phyloP scores from a whole-genome alignment of 92 coral and sea anemone species.

The Heliopora coerulea region DNA sequence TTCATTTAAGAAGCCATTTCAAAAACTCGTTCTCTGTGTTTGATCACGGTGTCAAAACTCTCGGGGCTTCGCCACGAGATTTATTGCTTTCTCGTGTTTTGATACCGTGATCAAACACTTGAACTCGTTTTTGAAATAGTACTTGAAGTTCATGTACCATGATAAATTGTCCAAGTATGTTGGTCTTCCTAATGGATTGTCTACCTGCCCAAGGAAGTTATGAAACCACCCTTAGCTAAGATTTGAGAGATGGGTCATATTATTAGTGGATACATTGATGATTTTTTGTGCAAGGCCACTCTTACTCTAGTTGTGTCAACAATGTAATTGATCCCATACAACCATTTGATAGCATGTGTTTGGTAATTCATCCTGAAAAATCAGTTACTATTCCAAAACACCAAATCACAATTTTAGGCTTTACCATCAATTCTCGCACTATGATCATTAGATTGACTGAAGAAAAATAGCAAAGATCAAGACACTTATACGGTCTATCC shows the following conservation, averaged over 20 bases:
- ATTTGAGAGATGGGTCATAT: slow-evolving; percentile 38
- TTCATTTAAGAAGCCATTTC: too few relatives aligned
- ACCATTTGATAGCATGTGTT: slow-evolving; percentile 44
- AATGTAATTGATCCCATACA: slow-evolving; percentile 48
- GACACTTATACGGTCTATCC: too few relatives aligned
- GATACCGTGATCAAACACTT: too few relatives aligned
- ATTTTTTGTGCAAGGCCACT: slow-evolving; percentile 54
- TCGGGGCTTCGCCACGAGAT: too few relatives aligned
- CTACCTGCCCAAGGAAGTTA: slow-evolving; percentile 58
- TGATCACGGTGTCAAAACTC: too few relatives aligned
- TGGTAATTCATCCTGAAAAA: slow-evolving; percentile 46
- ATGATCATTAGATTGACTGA: slow-evolving; percentile 48
- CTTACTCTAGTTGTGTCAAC: slow-evolving; percentile 48
- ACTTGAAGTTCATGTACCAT: slow-evolving; percentile 38
- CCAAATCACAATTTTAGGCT: slow-evolving; percentile 41
- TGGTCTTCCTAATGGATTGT: slow-evolving; percentile 50
- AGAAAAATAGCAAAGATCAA: too few relatives aligned
- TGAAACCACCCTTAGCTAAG: slow-evolving; percentile 58
- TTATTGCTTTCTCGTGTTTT: too few relatives aligned
- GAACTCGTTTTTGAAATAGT: too few relatives aligned
- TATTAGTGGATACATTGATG: slow-evolving; percentile 56
- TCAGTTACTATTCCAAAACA: slow-evolving; percentile 42
- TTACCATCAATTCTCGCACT: slow-evolving; percentile 35
- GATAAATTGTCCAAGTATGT: slow-evolving; percentile 37
- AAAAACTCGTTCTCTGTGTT: too few relatives aligned